phyloP scores from a whole-genome alignment of 37 sponge, comb jelly and placozoan species.

The Beroe ovata region DNA sequence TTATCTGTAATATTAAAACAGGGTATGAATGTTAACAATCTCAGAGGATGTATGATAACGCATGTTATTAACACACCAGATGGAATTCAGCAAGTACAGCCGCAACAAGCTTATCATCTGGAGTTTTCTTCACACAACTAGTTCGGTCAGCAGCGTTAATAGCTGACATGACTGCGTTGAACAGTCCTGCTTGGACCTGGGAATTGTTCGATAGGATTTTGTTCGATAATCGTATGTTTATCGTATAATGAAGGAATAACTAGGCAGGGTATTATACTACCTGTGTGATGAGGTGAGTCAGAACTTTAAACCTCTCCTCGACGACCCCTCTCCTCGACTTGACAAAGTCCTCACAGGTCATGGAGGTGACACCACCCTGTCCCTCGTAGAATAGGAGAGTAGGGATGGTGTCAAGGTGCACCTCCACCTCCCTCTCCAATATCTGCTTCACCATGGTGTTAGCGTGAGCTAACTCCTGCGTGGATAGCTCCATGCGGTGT shows the following conservation, averaged over 20 bases:
- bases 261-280: background rate
- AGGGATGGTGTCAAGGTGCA: slow-evolving; percentile 6
- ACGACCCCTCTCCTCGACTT: background rate
- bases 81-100: slow-evolving; percentile 57
- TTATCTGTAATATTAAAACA: no score
- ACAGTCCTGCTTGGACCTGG: slow-evolving; percentile 65
- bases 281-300: slow-evolving; percentile 64
- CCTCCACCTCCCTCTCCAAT: slow-evolving; percentile 50
- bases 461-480: slow-evolving; percentile 33
- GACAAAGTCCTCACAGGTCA: slow-evolving; percentile 12
- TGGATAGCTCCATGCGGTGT: slow-evolving; percentile 68
- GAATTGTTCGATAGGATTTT: background rate
- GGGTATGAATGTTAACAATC: no score
- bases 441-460: slow-evolving; percentile 44
- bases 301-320: slow-evolving; percentile 35
- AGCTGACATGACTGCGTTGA: slow-evolving; percentile 57
- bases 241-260: no score
- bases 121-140: slow-evolving; percentile 27
- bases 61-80: slow-evolving; percentile 3
- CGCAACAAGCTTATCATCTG: slow-evolving; percentile 40
- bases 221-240: background rate
- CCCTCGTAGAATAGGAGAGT: slow-evolving; percentile 50
- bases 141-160: slow-evolving; percentile 47
- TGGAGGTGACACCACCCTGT: background rate
- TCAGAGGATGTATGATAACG: no score